Percentiles rank a stretch among this genome's conserved stretches.
Evolutionary conservation across 2,797 vertebrate genomes (phyloP).

Genomic region (Acestrorhynchus altus): DNA sequence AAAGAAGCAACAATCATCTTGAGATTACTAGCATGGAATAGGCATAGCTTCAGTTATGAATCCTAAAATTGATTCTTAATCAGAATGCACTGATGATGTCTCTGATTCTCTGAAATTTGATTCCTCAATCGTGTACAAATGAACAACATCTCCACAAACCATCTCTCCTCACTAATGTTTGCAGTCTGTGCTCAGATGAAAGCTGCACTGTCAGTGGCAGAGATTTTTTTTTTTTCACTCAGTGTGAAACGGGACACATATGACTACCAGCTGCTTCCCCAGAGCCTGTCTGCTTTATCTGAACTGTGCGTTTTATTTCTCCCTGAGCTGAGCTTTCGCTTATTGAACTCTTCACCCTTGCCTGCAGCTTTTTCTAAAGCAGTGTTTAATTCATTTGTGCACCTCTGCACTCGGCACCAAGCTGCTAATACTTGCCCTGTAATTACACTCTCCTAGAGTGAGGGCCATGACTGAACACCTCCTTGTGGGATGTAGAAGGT

Average conservation of each 20-base stretch:
- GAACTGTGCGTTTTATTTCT: neutral
- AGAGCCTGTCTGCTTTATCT: slow-evolving; percentile 15
- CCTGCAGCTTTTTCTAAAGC: slow-evolving; percentile 48
- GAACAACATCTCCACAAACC: neutral
- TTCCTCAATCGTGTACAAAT: no score
- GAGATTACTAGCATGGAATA: no score
- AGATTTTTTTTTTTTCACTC: neutral
- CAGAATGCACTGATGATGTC: no score
- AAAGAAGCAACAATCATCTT: no score
- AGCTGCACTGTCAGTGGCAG: neutral
- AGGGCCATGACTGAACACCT: slow-evolving; percentile 26
- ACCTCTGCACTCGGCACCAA: slow-evolving; percentile 33
- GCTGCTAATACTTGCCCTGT: slow-evolving; percentile 43
- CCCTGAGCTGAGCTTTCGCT: slow-evolving; percentile 19
- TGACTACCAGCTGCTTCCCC: neutral
- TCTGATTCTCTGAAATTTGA: no score
- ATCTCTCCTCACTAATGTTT: neutral
- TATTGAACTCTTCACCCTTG: slow-evolving; percentile 42
- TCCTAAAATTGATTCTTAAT: no score
- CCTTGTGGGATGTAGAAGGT: slow-evolving; percentile 4
- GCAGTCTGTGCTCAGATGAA: neutral
- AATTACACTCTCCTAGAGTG: slow-evolving; percentile 46
- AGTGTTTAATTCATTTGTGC: slow-evolving; percentile 48
- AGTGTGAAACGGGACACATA: neutral
- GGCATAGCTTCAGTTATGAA: no score